A percentile compares a stretch with the other conserved stretches of the same genome.
Evolutionary conservation across 2,113 vertebrate species (phyloP).

Genomic region (Pyrgilauda ruficollis): DNA sequence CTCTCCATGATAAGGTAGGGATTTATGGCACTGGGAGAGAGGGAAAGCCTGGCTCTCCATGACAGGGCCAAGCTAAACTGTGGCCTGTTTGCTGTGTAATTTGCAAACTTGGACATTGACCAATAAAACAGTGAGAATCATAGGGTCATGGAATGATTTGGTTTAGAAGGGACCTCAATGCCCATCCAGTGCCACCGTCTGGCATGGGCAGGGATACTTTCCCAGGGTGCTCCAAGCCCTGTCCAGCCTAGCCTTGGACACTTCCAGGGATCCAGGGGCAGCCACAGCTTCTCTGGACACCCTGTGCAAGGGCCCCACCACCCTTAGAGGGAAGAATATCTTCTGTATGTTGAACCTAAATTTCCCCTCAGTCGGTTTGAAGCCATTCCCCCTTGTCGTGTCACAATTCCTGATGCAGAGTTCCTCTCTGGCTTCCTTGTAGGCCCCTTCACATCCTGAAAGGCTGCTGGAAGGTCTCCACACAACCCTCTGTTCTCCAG

Average conservation of each 20-base stretch:
- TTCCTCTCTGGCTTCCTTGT: background rate
- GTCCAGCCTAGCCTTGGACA: accelerated
- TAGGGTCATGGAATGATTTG: background rate
- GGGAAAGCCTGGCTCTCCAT: background rate
- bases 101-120: background rate
- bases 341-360: accelerated
- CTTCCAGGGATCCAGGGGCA: background rate
- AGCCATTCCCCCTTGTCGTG: background rate
- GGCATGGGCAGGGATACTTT: background rate
- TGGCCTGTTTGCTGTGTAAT: background rate
- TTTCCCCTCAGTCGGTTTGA: background rate
- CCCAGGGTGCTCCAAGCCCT: background rate
- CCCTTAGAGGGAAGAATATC: background rate
- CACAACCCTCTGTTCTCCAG: background rate
- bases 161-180: background rate
- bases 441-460: background rate
- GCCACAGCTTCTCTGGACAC: background rate
- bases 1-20: background rate
- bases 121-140: background rate
- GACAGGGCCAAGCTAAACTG: background rate
- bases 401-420: background rate
- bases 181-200: background rate
- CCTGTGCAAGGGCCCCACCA: background rate
- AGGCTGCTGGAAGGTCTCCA: background rate
- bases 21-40: background rate